These are phyloP conservation scores for Scomber colias DNA, from an alignment of 2,113 vertebrate genomes.

Conservation along the genomic window DNA sequence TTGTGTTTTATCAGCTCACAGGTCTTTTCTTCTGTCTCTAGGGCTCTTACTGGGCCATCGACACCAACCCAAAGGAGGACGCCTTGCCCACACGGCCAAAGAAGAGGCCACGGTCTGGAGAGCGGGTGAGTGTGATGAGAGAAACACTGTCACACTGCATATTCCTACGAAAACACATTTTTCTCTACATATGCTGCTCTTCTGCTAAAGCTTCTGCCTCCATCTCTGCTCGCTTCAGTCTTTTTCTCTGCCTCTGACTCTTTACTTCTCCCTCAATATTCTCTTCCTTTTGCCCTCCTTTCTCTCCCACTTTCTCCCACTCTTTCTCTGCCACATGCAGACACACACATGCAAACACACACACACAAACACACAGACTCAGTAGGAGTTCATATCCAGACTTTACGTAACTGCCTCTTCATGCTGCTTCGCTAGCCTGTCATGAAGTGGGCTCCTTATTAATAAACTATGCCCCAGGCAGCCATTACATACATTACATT, in stretches of 20 bases:
- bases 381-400: slow-evolving; percentile 62
- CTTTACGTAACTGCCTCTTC: slow-evolving; percentile 75
- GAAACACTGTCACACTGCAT: not conserved
- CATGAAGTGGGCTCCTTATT: slow-evolving; percentile 79
- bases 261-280: slow-evolving; percentile 30
- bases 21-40: slow-evolving; percentile 73
- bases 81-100: slow-evolving; percentile 91
- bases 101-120: slow-evolving; percentile 94
- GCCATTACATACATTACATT: slow-evolving; percentile 80
- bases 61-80: slow-evolving; percentile 95
- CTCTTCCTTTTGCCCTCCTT: slow-evolving; percentile 47
- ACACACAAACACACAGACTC: slow-evolving; percentile 19
- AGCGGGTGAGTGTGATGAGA: slow-evolving; percentile 85
- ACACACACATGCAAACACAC: slow-evolving; percentile 12
- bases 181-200: slow-evolving; percentile 5
- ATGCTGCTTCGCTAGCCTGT: slow-evolving; percentile 64
- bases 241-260: slow-evolving; percentile 22
- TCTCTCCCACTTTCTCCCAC: slow-evolving; percentile 37
- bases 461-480: slow-evolving; percentile 81
- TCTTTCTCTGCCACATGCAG: slow-evolving; percentile 44
- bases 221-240: slow-evolving; percentile 3
- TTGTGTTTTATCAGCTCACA: slow-evolving; percentile 47
- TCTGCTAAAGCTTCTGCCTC: slow-evolving; percentile 2
- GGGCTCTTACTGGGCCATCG: slow-evolving; percentile 96
- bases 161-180: not conserved